These are phyloP conservation scores for Episyrphus balteatus DNA, from an alignment of 1,140 invertebrate genomes.

Conservation along the genomic window DNA sequence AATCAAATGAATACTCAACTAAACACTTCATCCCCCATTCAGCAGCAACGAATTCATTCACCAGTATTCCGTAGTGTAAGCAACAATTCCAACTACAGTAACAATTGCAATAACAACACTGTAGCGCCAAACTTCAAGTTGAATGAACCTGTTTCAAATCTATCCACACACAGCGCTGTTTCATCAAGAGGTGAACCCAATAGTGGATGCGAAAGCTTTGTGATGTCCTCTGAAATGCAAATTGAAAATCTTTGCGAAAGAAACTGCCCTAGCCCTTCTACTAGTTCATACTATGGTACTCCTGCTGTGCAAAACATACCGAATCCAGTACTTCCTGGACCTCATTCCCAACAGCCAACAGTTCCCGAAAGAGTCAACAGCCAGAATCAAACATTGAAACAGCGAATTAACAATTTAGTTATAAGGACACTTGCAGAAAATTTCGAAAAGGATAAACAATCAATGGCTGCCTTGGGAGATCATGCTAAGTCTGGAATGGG, in stretches of 20 bases:
- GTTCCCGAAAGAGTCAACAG: constrained; percentile 39
- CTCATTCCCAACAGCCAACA: constrained; percentile 33
- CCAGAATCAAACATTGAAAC: constrained; percentile 65
- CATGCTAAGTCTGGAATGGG: constrained; percentile 25
- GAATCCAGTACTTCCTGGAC: neutral
- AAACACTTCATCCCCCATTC: neutral
- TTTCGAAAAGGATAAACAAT: constrained; percentile 64
- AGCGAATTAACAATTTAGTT: constrained; percentile 75
- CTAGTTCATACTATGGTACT: constrained; percentile 17
- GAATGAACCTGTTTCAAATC: constrained; percentile 33
- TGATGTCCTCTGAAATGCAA: constrained; percentile 29
- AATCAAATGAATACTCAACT: constrained; percentile 7
- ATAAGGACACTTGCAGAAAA: constrained; percentile 85
- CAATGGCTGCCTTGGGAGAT: constrained; percentile 39
- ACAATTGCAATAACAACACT: constrained; percentile 23
- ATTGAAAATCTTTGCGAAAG: constrained; percentile 35
- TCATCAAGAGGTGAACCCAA: constrained; percentile 27
- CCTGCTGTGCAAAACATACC: constrained; percentile 8
- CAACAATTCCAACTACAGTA: constrained; percentile 13
- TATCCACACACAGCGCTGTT: constrained; percentile 10
- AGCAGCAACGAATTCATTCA: constrained; percentile 26
- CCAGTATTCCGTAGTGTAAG: constrained; percentile 19
- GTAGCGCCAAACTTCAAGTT: constrained; percentile 33
- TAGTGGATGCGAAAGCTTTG: constrained; percentile 34
- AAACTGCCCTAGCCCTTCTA: constrained; percentile 28